These are phyloP conservation scores for Chaetodon trifascialis DNA, from an alignment of 2,113 vertebrate species.

Conservation along the genomic window DNA sequence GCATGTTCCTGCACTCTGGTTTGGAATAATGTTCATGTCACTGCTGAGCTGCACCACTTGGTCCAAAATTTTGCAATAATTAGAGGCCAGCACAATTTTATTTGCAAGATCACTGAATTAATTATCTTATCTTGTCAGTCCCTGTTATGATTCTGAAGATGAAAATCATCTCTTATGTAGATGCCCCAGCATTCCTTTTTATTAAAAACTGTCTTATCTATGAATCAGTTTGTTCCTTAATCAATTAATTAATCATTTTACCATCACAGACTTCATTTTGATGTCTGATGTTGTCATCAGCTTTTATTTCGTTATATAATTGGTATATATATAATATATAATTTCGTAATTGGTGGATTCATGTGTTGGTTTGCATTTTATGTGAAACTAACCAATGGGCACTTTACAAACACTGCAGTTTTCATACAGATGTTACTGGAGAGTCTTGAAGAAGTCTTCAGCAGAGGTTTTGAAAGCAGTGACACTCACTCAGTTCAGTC, in stretches of 20 bases:
- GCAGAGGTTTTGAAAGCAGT: no score
- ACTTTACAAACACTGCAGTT: no score
- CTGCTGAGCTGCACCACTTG: background rate
- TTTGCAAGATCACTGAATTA: slow-evolving; percentile 35
- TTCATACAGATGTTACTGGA: no score
- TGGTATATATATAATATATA: no score
- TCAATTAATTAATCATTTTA: slow-evolving; percentile 60
- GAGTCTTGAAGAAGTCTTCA: no score
- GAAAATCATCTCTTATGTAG: slow-evolving; percentile 41
- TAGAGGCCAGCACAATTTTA: background rate
- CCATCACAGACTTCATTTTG: slow-evolving; percentile 32
- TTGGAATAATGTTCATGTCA: slow-evolving; percentile 19
- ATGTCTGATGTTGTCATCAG: slow-evolving; percentile 37
- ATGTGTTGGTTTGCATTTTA: no score
- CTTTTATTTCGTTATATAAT: no score
- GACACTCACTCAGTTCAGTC: no score
- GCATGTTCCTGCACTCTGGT: slow-evolving; percentile 2
- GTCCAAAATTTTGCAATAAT: slow-evolving; percentile 32
- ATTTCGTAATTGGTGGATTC: no score
- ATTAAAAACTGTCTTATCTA: slow-evolving; percentile 35
- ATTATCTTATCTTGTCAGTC: slow-evolving; percentile 40
- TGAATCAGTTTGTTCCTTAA: slow-evolving; percentile 30
- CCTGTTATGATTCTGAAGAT: slow-evolving; percentile 37
- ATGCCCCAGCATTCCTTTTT: slow-evolving; percentile 34
- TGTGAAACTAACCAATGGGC: no score